Evolutionary conservation across 1,140 invertebrate species (phyloP).

Genomic region (Rhyzopertha dominica): DNA sequence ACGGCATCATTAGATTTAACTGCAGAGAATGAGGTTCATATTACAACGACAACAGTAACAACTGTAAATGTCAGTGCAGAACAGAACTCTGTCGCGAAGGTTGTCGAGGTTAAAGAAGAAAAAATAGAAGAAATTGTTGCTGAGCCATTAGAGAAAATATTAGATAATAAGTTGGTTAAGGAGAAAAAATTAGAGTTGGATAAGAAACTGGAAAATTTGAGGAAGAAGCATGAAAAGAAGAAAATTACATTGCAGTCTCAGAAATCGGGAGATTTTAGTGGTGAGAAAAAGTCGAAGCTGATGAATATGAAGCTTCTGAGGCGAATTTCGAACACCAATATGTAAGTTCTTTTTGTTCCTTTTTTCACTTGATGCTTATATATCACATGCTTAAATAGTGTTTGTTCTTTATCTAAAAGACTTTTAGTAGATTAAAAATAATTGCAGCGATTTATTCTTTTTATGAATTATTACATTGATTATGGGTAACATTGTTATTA

Average conservation of each 20-base stretch:
- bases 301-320: slow-evolving; percentile 71
- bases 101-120: slow-evolving; percentile 28
- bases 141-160: slow-evolving; percentile 73
- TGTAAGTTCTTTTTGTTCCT: too few species aligned
- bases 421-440: too few species aligned
- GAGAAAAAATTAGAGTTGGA: slow-evolving; percentile 80
- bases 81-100: slow-evolving; percentile 31
- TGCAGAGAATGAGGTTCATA: slow-evolving; percentile 22
- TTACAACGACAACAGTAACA: slow-evolving; percentile 5
- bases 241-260: slow-evolving; percentile 56
- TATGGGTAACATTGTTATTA: too few species aligned
- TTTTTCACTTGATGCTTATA: too few species aligned
- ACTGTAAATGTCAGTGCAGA: slow-evolving; percentile 16
- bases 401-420: too few species aligned
- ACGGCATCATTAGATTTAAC: slow-evolving; percentile 27
- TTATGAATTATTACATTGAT: too few species aligned
- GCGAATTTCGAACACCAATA: slow-evolving; percentile 73
- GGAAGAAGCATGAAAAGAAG: slow-evolving; percentile 84
- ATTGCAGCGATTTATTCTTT: too few species aligned
- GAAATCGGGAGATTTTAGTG: slow-evolving; percentile 56
- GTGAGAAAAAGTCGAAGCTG: slow-evolving; percentile 65
- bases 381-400: too few species aligned
- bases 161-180: slow-evolving; percentile 73
- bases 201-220: slow-evolving; percentile 77
- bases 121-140: slow-evolving; percentile 59